Percentiles rank a stretch among this genome's conserved stretches.
Evolutionary conservation across 2,888 invertebrate genomes (phyloP).

Genomic region (Phengaris alcon): DNA sequence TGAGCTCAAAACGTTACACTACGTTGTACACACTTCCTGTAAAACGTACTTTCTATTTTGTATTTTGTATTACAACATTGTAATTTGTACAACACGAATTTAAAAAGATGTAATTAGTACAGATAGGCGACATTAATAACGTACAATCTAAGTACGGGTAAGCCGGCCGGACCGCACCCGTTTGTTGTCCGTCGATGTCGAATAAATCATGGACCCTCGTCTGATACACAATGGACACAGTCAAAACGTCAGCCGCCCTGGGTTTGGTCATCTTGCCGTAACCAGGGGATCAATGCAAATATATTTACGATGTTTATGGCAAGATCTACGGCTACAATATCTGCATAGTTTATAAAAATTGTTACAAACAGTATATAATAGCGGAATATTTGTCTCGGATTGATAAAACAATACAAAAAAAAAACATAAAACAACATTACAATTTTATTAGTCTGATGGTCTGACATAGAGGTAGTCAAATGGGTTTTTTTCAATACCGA

Average conservation of each 20-base stretch:
- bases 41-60: too few species aligned
- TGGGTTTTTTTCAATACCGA: too few species aligned
- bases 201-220: conserved; percentile 72
- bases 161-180: conserved; percentile 42
- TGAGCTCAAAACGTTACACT: too few species aligned
- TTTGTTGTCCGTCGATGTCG: conserved; percentile 60
- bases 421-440: too few species aligned
- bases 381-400: too few species aligned
- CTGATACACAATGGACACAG: conserved; percentile 53
- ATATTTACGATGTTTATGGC: conserved; percentile 24
- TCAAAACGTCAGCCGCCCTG: conserved; percentile 49
- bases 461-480: too few species aligned
- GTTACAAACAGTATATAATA: too few species aligned
- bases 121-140: conserved; percentile 38
- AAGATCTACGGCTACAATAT: not conserved
- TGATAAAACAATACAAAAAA: too few species aligned
- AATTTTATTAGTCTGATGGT: too few species aligned
- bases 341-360: not conserved
- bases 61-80: not conserved
- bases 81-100: conserved; percentile 10
- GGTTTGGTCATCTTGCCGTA: conserved; percentile 33
- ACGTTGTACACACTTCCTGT: too few species aligned
- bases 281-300: conserved; percentile 36
- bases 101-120: conserved; percentile 31
- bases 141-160: conserved; percentile 37